A percentile compares a stretch with the other conserved stretches of the same genome.
Evolutionary conservation across 2,113 vertebrate genomes (phyloP).

Genomic region (Scalopus aquaticus): DNA sequence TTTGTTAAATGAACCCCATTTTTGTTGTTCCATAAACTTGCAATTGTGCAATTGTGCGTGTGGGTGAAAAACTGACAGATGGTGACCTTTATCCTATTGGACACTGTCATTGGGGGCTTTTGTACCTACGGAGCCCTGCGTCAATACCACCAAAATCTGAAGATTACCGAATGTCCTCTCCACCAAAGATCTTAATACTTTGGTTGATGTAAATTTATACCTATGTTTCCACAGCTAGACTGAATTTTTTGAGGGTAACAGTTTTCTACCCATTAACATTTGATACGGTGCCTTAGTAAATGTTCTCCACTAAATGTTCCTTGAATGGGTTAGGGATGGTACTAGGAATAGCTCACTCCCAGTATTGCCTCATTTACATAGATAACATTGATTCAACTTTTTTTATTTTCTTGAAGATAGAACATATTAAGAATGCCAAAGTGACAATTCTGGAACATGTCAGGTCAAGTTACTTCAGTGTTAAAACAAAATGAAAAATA

Average conservation of each 20-base stretch:
- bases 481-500: background rate
- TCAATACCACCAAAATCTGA: no score
- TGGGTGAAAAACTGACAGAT: no score
- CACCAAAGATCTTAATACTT: background rate
- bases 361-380: background rate
- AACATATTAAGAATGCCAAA: background rate
- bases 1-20: no score
- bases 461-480: background rate
- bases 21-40: no score
- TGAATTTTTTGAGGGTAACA: background rate
- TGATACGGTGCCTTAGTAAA: background rate
- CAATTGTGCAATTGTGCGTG: no score
- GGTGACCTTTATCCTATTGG: no score
- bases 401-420: background rate
- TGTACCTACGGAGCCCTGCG: no score
- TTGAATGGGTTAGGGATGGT: no score
- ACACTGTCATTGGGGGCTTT: no score
- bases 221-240: background rate
- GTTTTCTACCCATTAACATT: background rate
- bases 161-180: background rate
- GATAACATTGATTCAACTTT: background rate
- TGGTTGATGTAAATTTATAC: background rate
- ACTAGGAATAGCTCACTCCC: no score
- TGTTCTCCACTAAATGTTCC: background rate
- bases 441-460: background rate